Conservation (phyloP, 1,140 invertebrate genomes). For the fruit fly (Drosophila melanogaster) region Release_6_plus_ISO1_MT NC_004354.4:10926501-10927000, state of each 20-base stretch:
- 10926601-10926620: not conserved
- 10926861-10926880: not conserved
- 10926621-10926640: constrained; percentile 26
- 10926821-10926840: constrained; percentile 11
- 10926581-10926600: not conserved
- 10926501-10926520: constrained; percentile 31
- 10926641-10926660: constrained; percentile 18
- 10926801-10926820: constrained; percentile 24
- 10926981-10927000: too few species aligned
- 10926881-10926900: not conserved
- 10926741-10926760: constrained; percentile 7
- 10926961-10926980: too few species aligned
- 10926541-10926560: constrained; percentile 30
- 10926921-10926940: too few species aligned
- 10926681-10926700: constrained; percentile 36
- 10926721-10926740: constrained; percentile 3
- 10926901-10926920: not conserved
- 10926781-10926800: constrained; percentile 18
- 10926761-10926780: constrained; percentile 1
- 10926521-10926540: constrained; percentile 55
- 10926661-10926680: constrained; percentile 27
- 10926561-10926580: constrained; percentile 34
- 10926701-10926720: constrained; percentile 28
- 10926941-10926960: too few species aligned
- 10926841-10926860: constrained; percentile 17